Evolutionary conservation across 2,113 vertebrate genomes (phyloP).

Genomic region (Cyanoramphus novaezelandiae): DNA sequence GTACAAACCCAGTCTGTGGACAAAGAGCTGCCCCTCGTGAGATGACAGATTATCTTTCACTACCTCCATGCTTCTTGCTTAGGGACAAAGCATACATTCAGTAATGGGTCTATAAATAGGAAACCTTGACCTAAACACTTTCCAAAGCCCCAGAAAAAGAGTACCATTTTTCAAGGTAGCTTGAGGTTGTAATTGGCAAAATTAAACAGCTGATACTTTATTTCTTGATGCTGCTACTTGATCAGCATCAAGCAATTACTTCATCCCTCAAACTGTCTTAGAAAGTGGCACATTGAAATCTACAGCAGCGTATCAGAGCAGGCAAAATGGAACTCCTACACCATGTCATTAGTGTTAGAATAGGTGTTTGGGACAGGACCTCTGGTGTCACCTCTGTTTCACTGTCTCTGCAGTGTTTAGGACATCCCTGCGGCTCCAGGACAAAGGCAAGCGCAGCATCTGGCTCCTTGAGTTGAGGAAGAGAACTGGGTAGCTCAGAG

Average conservation of each 20-base stretch:
- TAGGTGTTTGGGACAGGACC: neutral
- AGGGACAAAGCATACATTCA: neutral
- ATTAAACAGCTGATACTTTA: neutral
- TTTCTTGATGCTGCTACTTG: neutral
- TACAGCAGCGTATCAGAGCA: neutral
- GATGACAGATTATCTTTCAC: neutral
- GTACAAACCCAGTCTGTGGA: neutral
- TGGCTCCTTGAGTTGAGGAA: neutral
- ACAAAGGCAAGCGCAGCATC: neutral
- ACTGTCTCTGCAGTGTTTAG: neutral
- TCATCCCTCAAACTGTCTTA: neutral
- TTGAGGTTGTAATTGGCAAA: neutral
- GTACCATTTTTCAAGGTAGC: neutral
- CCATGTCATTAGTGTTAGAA: neutral
- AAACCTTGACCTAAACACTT: neutral
- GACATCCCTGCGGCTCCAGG: neutral
- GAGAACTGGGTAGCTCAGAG: too few relatives aligned
- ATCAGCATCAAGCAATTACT: neutral
- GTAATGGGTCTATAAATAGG: neutral
- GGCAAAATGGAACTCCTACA: neutral
- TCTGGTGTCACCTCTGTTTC: fast-evolving
- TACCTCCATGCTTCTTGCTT: neutral
- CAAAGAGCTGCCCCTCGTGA: neutral
- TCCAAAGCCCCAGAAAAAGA: neutral
- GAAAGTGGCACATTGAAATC: neutral